Conservation (phyloP, 2,113 vertebrate species). For the Zootoca vivipara region DNA sequence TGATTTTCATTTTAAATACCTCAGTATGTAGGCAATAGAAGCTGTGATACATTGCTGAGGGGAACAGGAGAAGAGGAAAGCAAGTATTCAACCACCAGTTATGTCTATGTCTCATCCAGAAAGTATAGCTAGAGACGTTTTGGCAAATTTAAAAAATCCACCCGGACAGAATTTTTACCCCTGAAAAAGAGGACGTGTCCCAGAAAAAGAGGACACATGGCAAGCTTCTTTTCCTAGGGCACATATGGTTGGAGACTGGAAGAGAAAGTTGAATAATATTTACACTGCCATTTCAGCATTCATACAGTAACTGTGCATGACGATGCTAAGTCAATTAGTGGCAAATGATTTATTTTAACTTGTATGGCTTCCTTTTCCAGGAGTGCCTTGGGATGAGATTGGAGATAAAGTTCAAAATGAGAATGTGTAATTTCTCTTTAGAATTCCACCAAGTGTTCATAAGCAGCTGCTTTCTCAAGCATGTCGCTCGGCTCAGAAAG, state of each 20-base stretch:
- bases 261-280: not conserved
- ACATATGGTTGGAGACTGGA: not conserved
- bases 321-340: not conserved
- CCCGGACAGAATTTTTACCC: too few species aligned
- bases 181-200: too few species aligned
- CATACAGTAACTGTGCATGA: not conserved
- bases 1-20: not conserved
- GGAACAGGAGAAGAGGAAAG: too few species aligned
- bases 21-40: too few species aligned
- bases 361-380: conserved; percentile 5
- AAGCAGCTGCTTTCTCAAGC: not conserved
- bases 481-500: not conserved
- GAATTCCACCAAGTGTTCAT: not conserved
- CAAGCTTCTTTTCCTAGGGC: too few species aligned
- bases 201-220: too few species aligned
- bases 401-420: not conserved
- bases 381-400: not conserved
- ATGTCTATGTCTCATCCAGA: too few species aligned
- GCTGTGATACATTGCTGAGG: too few species aligned
- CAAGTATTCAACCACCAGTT: too few species aligned
- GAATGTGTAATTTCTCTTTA: not conserved
- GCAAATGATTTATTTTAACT: conserved; percentile 12
- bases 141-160: too few species aligned
- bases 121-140: too few species aligned
- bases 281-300: not conserved